Evolutionary conservation across 2,888 invertebrate genomes (phyloP), one percentile per base, ranked within the genome.

Genomic region (Orgyia antiqua): DNA sequence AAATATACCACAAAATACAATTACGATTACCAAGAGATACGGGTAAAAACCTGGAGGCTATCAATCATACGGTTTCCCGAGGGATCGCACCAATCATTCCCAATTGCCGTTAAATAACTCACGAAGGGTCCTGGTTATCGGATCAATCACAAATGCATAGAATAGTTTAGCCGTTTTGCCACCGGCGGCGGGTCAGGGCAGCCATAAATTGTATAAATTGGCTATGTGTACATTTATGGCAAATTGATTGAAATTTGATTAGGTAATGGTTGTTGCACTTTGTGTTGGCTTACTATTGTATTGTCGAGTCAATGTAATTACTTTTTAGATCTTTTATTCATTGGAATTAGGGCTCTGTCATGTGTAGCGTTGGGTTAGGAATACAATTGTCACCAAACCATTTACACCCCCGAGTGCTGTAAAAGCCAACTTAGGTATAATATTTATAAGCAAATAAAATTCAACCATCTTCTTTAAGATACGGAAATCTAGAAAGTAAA

Each of bases 91-190:
- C 53, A 48, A 57, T 57, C 53, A 48, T 45, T 56, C 49, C 46
- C 47, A 56, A 61, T 58, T 57, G 59, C 56, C 51, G 53, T 59
- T 59, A 56, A 67, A 65, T 61, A 65, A 67, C 58, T 58, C 46
- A 58, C 46, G 51, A 48, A 49, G 50, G 53, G 52, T 44, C 43
- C 33, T 42, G 44, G 39, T 65, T 63, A 73, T 68, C 58, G 66
- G 68, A 71, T 74, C 71, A 72, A 78, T 78, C 71, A 67, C 63
- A 59, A 73, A 78, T 77, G 77, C 77, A 77, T 76, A 68, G 76
- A 77, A 69, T 67, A 68, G 65, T 67, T 68, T 60, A 67, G 56
- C 48, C 52, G 42, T 50, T 37, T 52, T 29, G 51, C 58, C 47
- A 43, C 29, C 37, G 51, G 57, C 36, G 36, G 20, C 25, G 8